Evolutionary conservation across 1,140 invertebrate genomes (phyloP).

Genomic region (Caenorhabditis briggsae): DNA sequence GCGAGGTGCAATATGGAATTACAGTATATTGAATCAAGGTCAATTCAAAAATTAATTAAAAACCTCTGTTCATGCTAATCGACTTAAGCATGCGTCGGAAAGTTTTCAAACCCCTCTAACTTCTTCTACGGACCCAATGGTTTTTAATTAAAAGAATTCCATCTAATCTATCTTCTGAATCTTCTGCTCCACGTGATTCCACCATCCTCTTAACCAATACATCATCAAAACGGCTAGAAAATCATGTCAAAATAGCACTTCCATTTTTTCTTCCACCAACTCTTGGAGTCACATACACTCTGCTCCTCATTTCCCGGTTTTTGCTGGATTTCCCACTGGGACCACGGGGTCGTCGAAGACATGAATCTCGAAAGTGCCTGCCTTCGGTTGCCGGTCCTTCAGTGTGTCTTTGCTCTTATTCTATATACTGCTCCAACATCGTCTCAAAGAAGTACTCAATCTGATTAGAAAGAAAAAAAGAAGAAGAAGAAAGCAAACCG

Average conservation of each 20-base stretch:
- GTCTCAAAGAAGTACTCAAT: constrained; percentile 48
- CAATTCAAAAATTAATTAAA: no score
- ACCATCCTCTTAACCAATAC: constrained; percentile 4
- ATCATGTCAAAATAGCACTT: constrained; percentile 9
- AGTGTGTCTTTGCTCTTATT: neutral
- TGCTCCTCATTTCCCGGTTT: constrained; percentile 24
- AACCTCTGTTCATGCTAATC: no score
- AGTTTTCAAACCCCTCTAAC: no score
- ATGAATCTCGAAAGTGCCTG: constrained; percentile 43
- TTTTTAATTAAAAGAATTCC: no score
- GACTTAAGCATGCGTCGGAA: no score
- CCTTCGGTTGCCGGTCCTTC: neutral
- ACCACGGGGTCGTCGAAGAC: constrained; percentile 35
- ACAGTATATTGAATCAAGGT: no score
- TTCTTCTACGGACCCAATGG: no score
- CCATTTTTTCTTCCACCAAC: neutral
- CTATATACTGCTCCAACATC: constrained; percentile 2
- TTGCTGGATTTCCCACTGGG: constrained; percentile 36
- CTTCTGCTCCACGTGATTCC: neutral
- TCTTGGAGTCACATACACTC: neutral
- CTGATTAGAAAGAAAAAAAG: constrained; percentile 34
- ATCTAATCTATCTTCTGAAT: neutral
- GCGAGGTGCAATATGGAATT: no score
- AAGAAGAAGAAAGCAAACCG: neutral
- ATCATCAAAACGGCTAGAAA: constrained; percentile 16